Evolutionary conservation across 2,113 vertebrate genomes (phyloP).

Genomic region (Eurypyga helias): DNA sequence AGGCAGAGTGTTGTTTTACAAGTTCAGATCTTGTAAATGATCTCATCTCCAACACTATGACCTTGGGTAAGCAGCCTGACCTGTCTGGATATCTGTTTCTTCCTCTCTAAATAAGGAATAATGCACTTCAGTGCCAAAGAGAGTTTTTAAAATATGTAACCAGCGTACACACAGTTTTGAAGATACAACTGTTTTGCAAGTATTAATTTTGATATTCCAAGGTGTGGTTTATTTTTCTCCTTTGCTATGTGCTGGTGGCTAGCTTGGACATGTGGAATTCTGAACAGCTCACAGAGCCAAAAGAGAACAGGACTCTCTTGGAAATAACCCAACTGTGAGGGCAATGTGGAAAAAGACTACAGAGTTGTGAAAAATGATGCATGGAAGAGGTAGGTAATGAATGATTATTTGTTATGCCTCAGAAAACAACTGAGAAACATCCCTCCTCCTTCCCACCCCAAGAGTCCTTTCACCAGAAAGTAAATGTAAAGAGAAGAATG

Average conservation of each 20-base stretch:
- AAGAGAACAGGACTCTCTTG: background rate
- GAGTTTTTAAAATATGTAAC: background rate
- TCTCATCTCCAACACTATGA: background rate
- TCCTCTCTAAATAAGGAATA: background rate
- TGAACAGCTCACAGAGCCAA: background rate
- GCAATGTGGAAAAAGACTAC: background rate
- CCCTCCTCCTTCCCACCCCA: background rate
- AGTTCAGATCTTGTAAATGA: background rate
- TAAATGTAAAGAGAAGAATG: background rate
- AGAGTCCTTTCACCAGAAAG: background rate
- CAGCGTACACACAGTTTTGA: background rate
- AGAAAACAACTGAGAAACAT: background rate
- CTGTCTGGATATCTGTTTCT: background rate
- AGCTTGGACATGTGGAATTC: background rate
- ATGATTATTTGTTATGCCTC: background rate
- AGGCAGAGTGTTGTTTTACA: background rate
- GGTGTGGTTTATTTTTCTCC: background rate
- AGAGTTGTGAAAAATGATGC: background rate
- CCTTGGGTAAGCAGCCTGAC: background rate
- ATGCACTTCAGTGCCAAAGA: background rate
- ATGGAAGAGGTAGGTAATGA: background rate
- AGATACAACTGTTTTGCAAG: background rate
- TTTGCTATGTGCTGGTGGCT: background rate
- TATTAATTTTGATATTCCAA: background rate
- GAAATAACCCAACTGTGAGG: fast-evolving